A percentile compares a stretch with the other conserved stretches of the same genome.
phyloP scores from a whole-genome alignment of 2,888 invertebrate genomes.

The Margaritifera margaritifera region DNA sequence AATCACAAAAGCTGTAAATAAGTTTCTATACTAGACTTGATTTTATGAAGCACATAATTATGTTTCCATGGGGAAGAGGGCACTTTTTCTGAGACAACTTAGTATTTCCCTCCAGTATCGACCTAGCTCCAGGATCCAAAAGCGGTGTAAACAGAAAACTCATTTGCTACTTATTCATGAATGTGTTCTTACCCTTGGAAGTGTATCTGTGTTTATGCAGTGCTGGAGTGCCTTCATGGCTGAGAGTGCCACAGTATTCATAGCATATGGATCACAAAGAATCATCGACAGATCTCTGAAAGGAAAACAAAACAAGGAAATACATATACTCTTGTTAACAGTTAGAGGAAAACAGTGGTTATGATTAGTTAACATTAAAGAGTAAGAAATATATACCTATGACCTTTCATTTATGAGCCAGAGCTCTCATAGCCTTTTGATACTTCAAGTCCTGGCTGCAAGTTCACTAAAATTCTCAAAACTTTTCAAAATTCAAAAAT shows the following conservation, averaged over 20 bases:
- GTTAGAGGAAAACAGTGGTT: too few species aligned
- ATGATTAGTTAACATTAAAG: background rate
- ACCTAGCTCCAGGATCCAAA: too few species aligned
- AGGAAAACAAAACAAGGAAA: constrained; percentile 72
- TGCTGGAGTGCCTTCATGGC: constrained; percentile 88
- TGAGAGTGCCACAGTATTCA: constrained; percentile 94
- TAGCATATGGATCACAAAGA: constrained; percentile 95
- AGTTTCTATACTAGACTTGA: too few species aligned
- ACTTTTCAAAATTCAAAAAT: too few species aligned
- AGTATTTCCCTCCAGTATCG: too few species aligned
- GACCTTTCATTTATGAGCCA: background rate
- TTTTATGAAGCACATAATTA: too few species aligned
- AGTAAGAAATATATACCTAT: background rate
- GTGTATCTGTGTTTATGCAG: constrained; percentile 86
- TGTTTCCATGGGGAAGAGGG: too few species aligned
- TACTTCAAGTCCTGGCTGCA: background rate
- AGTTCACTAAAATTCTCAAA: too few species aligned
- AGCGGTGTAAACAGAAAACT: too few species aligned
- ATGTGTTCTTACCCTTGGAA: constrained; percentile 83
- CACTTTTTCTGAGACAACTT: too few species aligned
- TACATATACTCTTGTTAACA: background rate
- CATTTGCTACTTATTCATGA: background rate
- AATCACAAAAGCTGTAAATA: too few species aligned
- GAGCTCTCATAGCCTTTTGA: background rate
- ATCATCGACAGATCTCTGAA: constrained; percentile 97